Base-by-base conservation (phyloP, 2,888 invertebrate species). In the Aradus depressus region DNA sequence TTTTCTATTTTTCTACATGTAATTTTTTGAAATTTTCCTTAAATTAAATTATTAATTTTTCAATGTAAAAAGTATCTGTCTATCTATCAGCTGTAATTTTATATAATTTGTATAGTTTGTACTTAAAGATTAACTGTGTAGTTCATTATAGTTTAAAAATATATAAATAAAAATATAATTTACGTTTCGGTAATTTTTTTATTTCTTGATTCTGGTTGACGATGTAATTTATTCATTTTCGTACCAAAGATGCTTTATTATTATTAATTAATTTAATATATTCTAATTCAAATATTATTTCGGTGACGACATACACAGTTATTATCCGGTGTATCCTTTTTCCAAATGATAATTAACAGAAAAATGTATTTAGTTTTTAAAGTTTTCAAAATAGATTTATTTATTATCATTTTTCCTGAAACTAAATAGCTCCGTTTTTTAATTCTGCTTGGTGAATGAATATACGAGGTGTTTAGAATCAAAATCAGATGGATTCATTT, bases 231-330 rank as follows among this genome's bases (percentile, higher is more conserved):
- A 44, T 14, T 26, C 25, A 8, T 44, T 31, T 44, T 44, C n/a
- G 22, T 34, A 44, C 44, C 44, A 44, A 44, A 44, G 44, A 44
- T 44, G 31, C 44, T 34, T 44, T 44, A 44, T 18, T 28, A 44
- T 44, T 23, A 22, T 44, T 44, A n/a, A n/a, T n/a, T n/a, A n/a
- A n/a, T 26, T 44, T 44, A 19, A 23, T 44, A 34, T 44, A 31
- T 44, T 44, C 44, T 44, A 14, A 25, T 19, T 44, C 32, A 21
- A 26, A 31, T 31, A 31, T 32, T 44, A n/a, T n/a, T n/a, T n/a
- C n/a, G n/a, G n/a, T n/a, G n/a, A n/a, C n/a, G n/a, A n/a, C n/a
- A n/a, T n/a, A n/a, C n/a, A n/a, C n/a, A n/a, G n/a, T n/a, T n/a
- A n/a, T n/a, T n/a, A n/a, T n/a, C n/a, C n/a, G n/a, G n/a, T n/a